Evolutionary conservation across 2,113 vertebrate genomes (phyloP), one percentile per base, ranked within the genome.

Genomic region (Takifugu bimaculatus): DNA sequence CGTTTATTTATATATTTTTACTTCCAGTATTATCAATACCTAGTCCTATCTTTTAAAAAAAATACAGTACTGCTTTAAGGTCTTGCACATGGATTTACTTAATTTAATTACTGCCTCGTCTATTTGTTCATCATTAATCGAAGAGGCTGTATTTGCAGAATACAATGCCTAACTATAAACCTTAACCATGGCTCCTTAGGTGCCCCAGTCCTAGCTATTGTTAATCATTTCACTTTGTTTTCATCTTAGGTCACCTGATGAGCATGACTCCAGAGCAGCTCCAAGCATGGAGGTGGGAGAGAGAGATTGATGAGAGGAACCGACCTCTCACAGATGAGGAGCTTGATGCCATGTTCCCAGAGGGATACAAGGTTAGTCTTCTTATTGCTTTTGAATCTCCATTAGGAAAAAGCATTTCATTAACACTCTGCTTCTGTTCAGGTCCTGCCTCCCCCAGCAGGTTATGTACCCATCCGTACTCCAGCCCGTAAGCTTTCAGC

Each of bases 261-360:
- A 99, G 95, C 85, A 99, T 99, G 97, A 99, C 97, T 68, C 97
- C 96, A 47, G 97, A 99, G 79, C 96, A 99, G 77, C 93, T 99
- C 74, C 97, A 99, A 74, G 97, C 96, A 3, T 99, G 97, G 97
- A 86, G 97, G 1, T 99, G 97, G 97, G 97, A 99, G 84, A 90
- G 96, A 60, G 97, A 99, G 73, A 99, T 99, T 42, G 97, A 99
- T 74, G 97, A 99, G 77, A 91, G 97, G 82, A 99, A 99, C 77
- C 92, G 96, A 5, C 97, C 97, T 0, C 94, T 99, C 42, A 97
- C 96, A 59, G 97, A 99, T 50, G 97, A 99, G 42, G 97, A 99
- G 78, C 85, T 99, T 43, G 97, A 99, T 66, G 96, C 96, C 58
- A 99, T 99, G 97, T 99, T 99, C 75, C 97, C 97, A 26, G 97